Conservation (phyloP, 2,888 invertebrate genomes). For the Ischnura elegans region DNA sequence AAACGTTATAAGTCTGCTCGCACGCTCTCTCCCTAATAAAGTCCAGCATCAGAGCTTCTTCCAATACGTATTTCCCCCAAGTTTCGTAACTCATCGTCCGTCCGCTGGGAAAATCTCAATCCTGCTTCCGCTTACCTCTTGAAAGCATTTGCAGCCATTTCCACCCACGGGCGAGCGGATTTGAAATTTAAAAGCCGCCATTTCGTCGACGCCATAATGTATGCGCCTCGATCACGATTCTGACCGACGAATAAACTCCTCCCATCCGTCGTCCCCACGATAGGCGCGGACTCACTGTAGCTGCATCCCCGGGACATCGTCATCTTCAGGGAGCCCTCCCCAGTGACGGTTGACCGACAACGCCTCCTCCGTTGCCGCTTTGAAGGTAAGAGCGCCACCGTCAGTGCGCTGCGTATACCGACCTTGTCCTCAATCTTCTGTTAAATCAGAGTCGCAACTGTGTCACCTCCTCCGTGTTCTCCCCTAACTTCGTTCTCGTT, state of each 20-base stretch:
- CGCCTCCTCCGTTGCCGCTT: not conserved
- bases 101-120: not conserved
- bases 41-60: not conserved
- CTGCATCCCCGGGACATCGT: too few relatives aligned
- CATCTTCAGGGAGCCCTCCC: too few relatives aligned
- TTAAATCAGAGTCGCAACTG: not conserved
- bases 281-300: not conserved
- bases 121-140: not conserved
- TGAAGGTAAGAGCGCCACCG: not conserved
- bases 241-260: not conserved
- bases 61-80: not conserved
- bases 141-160: not conserved
- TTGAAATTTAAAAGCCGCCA: slow-evolving; percentile 1
- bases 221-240: not conserved
- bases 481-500: not conserved
- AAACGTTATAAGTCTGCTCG: too few relatives aligned
- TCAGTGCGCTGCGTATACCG: not conserved
- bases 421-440: slow-evolving; percentile 58
- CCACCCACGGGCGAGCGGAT: not conserved
- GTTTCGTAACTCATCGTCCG: not conserved
- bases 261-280: not conserved
- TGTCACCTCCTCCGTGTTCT: not conserved
- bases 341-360: not conserved
- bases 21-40: too few relatives aligned
- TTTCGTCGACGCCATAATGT: not conserved